These are phyloP conservation scores for Yponomeuta cagnagella DNA, from an alignment of 2,888 invertebrate genomes.

Conservation along the genomic window DNA sequence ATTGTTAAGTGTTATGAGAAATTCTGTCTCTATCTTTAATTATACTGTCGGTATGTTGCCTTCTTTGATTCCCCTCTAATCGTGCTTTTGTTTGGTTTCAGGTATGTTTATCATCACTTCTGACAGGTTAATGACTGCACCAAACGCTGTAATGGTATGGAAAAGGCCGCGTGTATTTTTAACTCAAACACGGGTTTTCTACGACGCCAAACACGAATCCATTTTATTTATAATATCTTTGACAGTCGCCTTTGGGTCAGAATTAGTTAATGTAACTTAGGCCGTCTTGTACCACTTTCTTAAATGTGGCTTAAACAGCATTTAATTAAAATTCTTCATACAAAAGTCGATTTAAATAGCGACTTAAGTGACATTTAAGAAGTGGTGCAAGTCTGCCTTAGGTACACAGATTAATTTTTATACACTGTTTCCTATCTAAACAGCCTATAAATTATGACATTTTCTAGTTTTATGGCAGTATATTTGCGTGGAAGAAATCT, in stretches of 20 bases:
- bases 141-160: not conserved
- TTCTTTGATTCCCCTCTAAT: not conserved
- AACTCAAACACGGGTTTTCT: not conserved
- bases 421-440: not conserved
- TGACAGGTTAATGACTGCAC: constrained; percentile 7
- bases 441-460: not conserved
- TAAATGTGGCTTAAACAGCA: too few relatives aligned
- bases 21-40: not conserved
- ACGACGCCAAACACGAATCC: not conserved
- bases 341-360: too few relatives aligned
- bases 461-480: too few relatives aligned
- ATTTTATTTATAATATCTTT: not conserved
- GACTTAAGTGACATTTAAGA: too few relatives aligned
- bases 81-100: constrained; percentile 9
- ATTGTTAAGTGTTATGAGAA: not conserved
- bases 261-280: not conserved
- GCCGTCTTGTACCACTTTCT: too few relatives aligned
- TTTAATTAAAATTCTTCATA: too few relatives aligned
- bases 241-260: not conserved
- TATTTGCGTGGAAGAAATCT: too few relatives aligned
- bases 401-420: not conserved
- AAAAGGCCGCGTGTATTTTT: not conserved
- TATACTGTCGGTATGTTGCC: not conserved
- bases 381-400: not conserved
- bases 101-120: constrained; percentile 5